A percentile compares a stretch with the other conserved stretches of the same genome.
Conservation (phyloP, 64 coral and sea anemone genomes). For the Montipora cactus region DNA sequence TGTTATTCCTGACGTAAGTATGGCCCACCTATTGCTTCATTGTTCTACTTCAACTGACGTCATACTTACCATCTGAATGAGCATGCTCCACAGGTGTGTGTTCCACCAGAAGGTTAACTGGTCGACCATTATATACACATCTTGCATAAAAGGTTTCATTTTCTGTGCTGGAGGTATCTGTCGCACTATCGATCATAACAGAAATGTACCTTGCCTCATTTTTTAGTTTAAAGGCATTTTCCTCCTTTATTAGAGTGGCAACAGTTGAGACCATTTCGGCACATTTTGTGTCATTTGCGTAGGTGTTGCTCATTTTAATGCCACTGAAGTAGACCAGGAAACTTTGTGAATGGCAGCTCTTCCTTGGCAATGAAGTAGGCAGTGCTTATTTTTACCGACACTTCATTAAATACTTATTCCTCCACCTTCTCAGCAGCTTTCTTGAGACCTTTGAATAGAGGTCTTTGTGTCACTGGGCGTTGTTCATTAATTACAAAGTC, state of each 20-base stretch:
- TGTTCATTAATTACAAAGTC: conserved; percentile 37
- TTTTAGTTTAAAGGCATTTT: not conserved
- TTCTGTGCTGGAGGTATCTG: not conserved
- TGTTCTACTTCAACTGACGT: not conserved
- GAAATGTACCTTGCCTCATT: not conserved
- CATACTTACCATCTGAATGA: not conserved
- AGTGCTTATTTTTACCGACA: conserved; percentile 63
- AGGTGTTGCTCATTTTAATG: not conserved
- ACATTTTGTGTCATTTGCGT: not conserved
- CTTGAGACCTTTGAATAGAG: conserved; percentile 30
- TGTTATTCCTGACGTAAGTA: no score
- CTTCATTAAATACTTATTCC: conserved; percentile 22
- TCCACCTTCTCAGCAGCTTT: conserved; percentile 53
- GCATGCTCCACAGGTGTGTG: not conserved
- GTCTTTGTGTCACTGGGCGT: conserved; percentile 18
- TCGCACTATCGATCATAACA: not conserved
- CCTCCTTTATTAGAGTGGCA: not conserved
- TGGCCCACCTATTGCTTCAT: no score
- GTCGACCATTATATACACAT: not conserved
- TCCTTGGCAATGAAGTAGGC: conserved; percentile 35
- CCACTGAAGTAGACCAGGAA: not conserved
- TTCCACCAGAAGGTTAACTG: not conserved
- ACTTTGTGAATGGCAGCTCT: no score
- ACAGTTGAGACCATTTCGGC: not conserved
- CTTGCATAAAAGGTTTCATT: not conserved